Evolutionary conservation across 2,888 invertebrate genomes (phyloP).

Genomic region (Clanis bilineata): DNA sequence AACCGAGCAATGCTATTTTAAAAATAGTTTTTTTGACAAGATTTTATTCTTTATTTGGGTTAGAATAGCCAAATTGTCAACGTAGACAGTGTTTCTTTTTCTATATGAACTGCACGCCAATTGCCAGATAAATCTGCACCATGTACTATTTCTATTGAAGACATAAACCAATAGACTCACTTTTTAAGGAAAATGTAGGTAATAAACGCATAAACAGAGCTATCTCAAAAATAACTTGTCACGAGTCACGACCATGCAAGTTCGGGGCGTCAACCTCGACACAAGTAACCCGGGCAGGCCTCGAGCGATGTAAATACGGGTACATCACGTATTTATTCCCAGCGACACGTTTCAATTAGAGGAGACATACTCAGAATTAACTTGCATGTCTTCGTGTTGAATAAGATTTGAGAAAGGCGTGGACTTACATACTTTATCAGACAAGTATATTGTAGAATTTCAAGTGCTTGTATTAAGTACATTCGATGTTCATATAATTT

Average conservation of each 20-base stretch:
- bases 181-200: background rate
- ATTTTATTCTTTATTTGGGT: too few species aligned
- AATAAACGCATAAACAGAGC: background rate
- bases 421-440: background rate
- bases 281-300: background rate
- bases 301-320: conserved; percentile 28
- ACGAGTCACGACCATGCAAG: background rate
- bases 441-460: background rate
- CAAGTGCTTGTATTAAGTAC: background rate
- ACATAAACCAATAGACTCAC: background rate
- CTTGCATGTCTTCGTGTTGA: conserved; percentile 23
- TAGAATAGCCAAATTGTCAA: too few species aligned
- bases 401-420: conserved; percentile 24
- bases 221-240: background rate
- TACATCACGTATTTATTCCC: conserved; percentile 36
- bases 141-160: background rate
- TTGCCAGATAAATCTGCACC: too few species aligned
- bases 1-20: too few species aligned
- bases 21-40: too few species aligned
- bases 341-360: conserved; percentile 45
- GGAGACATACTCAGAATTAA: conserved; percentile 33
- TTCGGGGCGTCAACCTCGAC: conserved; percentile 6
- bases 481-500: too few species aligned
- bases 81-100: too few species aligned
- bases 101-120: too few species aligned